These are phyloP conservation scores for Periophthalmus modestus DNA, from an alignment of 2,113 vertebrate species.

Conservation along the genomic window DNA sequence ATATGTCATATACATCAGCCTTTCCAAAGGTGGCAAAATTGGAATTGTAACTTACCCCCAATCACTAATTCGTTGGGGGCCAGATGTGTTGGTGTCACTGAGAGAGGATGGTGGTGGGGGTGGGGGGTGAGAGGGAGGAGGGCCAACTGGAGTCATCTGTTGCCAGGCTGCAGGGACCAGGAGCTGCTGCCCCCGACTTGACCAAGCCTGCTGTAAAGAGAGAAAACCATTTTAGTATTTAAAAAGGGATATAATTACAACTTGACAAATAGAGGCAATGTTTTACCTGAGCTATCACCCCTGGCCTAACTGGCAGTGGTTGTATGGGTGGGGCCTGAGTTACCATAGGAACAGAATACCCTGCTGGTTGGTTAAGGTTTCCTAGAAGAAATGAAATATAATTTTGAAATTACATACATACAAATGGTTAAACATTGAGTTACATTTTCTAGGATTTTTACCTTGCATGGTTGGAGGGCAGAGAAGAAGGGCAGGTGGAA, in stretches of 20 bases:
- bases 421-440: background rate
- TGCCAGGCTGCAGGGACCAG: slow-evolving; percentile 92
- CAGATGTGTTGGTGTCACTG: slow-evolving; percentile 83
- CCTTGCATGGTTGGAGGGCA: slow-evolving; percentile 94
- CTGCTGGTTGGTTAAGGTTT: slow-evolving; percentile 86
- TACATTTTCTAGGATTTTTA: slow-evolving; percentile 33
- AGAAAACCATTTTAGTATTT: background rate
- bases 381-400: slow-evolving; percentile 32
- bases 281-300: slow-evolving; percentile 90
- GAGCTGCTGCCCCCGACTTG: slow-evolving; percentile 88
- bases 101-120: slow-evolving; percentile 82
- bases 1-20: background rate
- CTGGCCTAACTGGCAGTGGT: slow-evolving; percentile 89
- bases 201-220: slow-evolving; percentile 82
- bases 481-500: slow-evolving; percentile 92
- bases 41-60: slow-evolving; percentile 86
- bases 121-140: slow-evolving; percentile 65
- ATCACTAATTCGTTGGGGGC: slow-evolving; percentile 87
- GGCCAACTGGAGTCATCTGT: slow-evolving; percentile 79
- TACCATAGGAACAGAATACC: slow-evolving; percentile 89
- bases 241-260: background rate
- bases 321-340: slow-evolving; percentile 91
- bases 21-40: slow-evolving; percentile 7
- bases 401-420: background rate
- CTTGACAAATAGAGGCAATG: background rate